Percentiles rank a stretch among this genome's conserved stretches.
These are phyloP conservation scores for Trichomalopsis sarcophagae DNA, from an alignment of 1,140 invertebrate species.

Conservation along the genomic window DNA sequence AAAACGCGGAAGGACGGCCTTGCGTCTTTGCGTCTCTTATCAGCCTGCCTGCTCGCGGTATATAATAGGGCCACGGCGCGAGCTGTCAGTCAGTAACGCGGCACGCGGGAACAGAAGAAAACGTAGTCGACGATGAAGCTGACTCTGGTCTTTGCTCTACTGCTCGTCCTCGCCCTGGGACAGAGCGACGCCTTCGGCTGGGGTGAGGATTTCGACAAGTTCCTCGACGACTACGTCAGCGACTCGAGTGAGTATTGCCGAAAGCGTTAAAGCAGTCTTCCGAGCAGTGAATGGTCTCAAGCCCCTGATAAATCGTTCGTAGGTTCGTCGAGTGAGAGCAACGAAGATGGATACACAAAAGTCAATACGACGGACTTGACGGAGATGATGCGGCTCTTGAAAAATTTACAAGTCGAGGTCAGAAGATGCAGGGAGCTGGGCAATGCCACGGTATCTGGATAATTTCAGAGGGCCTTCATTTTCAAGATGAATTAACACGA, in stretches of 20 bases:
- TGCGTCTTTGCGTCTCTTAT: neutral
- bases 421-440: neutral
- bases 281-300: too few relatives aligned
- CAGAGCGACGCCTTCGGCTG: conserved; percentile 19
- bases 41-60: neutral
- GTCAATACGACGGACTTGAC: neutral
- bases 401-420: neutral
- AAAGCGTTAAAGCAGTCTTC: too few relatives aligned
- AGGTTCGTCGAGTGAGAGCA: neutral
- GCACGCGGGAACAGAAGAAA: neutral
- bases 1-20: neutral
- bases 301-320: too few relatives aligned
- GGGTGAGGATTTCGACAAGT: neutral
- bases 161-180: neutral
- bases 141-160: neutral
- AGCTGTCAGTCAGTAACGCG: neutral
- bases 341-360: neutral
- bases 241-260: neutral
- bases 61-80: neutral
- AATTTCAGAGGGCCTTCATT: too few relatives aligned
- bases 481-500: too few relatives aligned
- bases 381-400: neutral
- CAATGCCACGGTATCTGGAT: too few relatives aligned
- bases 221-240: neutral
- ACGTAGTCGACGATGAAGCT: neutral